Conservation (phyloP, 2,797 vertebrate species). For the Malacoctenus gilli region DNA sequence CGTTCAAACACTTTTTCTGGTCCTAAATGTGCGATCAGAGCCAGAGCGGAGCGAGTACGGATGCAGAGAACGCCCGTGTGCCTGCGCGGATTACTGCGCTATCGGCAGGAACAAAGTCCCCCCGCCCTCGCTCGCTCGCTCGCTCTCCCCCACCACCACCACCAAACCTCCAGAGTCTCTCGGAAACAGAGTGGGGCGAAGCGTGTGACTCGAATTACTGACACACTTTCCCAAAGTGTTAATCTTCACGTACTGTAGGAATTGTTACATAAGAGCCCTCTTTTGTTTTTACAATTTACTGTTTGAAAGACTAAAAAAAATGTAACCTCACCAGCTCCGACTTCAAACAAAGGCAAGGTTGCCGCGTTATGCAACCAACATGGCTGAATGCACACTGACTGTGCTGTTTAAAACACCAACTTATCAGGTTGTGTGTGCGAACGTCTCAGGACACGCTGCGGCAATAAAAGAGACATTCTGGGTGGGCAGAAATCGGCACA, state of each 20-base stretch:
- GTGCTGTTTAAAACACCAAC: too few relatives aligned
- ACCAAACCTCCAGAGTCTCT: slow-evolving; percentile 60
- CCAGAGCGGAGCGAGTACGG: slow-evolving; percentile 36
- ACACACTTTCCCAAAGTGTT: slow-evolving; percentile 66
- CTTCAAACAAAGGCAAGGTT: neutral
- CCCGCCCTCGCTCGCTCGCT: too few relatives aligned
- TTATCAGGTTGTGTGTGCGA: too few relatives aligned
- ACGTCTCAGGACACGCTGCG: too few relatives aligned
- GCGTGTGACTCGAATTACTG: slow-evolving; percentile 72
- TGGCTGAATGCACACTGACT: neutral
- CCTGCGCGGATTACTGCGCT: slow-evolving; percentile 41
- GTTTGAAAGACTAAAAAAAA: slow-evolving; percentile 20
- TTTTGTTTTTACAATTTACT: slow-evolving; percentile 14
- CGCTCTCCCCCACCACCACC: slow-evolving; percentile 42
- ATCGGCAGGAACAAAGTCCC: slow-evolving; percentile 64
- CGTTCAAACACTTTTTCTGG: too few relatives aligned
- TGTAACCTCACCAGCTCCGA: neutral
- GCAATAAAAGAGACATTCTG: too few relatives aligned
- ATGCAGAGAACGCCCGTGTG: slow-evolving; percentile 22
- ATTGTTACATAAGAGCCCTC: slow-evolving; percentile 40
- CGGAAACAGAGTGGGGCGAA: slow-evolving; percentile 50
- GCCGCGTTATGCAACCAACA: neutral
- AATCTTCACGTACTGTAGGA: slow-evolving; percentile 63
- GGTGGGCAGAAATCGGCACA: too few relatives aligned
- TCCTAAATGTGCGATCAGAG: slow-evolving; percentile 40